Evolutionary conservation across 1,140 invertebrate genomes (phyloP), one percentile per base, ranked within the genome.

Genomic region (Lepidotrigona ventralis): DNA sequence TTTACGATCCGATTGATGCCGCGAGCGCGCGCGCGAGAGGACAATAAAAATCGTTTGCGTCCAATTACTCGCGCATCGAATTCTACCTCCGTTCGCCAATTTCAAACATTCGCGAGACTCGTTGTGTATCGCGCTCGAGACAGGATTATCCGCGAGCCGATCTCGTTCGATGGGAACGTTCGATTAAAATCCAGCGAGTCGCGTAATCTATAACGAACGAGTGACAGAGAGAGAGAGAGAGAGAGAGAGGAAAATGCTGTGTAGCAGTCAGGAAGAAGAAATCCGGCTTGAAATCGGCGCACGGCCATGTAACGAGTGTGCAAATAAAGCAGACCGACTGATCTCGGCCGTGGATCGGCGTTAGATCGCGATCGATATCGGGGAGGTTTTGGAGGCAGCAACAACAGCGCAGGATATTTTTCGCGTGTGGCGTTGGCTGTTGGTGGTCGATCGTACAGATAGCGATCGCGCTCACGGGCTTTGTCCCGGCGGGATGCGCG

Each of bases 381-480:
- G 21, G 29, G 26, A 51, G 51, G 12, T 33, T 46, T 46, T 8
- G 8, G 39, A 8, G 8, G 39, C 39, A 6, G 8, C 33, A 3
- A 3, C 33, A 46, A 6, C 39, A 46, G 39, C 4, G 39, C 39
- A 46, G 39, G 39, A 0, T 46, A 9, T 21, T n/a, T n/a, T 23
- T 46, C 14, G 54, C 29, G 73, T 58, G 33, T 58, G 33, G 4
- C 33, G 66, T 60, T 39, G 29, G 5, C 66, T 12, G 70, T 19
- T 68, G 73, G 78, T 74, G 60, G 66, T 70, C 78, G 85, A 75
- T 85, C 73, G 63, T 23, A 2, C 58, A 26, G 64, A 66, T 66
- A 33, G 19, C 76, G 81, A 87, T 87, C 79, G 54, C 80, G 70
- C 33, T 33, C 33, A 33, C 85, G 78, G 29, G 74, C 80, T 64